Base-by-base conservation (phyloP, 2,113 vertebrate genomes). In the Misgurnus anguillicaudatus region DNA sequence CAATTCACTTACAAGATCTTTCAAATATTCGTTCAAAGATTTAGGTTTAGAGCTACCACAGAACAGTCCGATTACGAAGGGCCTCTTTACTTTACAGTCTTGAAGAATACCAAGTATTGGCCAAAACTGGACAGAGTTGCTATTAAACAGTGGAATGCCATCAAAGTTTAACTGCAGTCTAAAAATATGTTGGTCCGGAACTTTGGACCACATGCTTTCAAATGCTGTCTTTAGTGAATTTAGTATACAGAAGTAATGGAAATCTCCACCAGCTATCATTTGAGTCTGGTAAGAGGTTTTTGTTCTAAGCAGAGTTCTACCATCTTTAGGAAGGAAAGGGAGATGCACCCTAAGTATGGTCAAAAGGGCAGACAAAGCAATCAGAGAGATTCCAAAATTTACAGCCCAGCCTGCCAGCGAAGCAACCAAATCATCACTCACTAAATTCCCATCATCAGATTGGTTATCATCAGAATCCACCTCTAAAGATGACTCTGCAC, bases 341-440 rank as follows among this genome's bases (percentile, higher is more conserved):
- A 42, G 17, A 19, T 65, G 38, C 4, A 65, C 16, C 38, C 38
- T 42, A 41, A 41, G 38, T 17, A 65, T 41, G 3, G 63, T 5
- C 38, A 65, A 3, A 41, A 42, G 38, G 16, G 63, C 63, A 3
- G 63, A 41, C 63, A 65, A n/a, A 19, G 63, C 63, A 17, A 64
- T 39, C 62, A 64, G 16, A 64, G 62, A 64, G 1, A 64, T 4
- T 39, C 62, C 62, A 64, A 64, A 64, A 39, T 39, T n/a, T 5
- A 64, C 62, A 39, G 62, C 36, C 62, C 62, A 64, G 62, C 36
- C 62, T 17, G n/a, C n/a, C n/a, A n/a, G n/a, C n/a, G n/a, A n/a
- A n/a, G n/a, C n/a, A n/a, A n/a, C n/a, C n/a, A n/a, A n/a, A n/a
- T n/a, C n/a, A n/a, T n/a, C n/a, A n/a, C n/a, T n/a, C n/a, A n/a